Percentiles rank a stretch among this genome's conserved stretches.
These are phyloP conservation scores for Porites australiensis DNA, from an alignment of 64 coral and sea anemone genomes.

Conservation along the genomic window DNA sequence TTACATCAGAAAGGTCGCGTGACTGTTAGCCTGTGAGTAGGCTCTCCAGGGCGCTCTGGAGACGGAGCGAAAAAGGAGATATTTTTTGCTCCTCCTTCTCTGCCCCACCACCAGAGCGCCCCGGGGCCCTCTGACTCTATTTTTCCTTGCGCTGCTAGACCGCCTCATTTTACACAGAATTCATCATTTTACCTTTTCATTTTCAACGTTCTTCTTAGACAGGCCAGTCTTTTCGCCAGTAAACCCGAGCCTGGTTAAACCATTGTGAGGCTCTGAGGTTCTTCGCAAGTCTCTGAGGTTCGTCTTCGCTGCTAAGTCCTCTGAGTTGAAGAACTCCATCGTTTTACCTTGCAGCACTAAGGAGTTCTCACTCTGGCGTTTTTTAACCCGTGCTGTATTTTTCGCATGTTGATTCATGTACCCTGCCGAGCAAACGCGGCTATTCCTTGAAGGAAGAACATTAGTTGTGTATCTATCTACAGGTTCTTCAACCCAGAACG, in stretches of 20 bases:
- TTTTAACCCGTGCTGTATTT: slow-evolving; percentile 40
- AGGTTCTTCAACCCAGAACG: slow-evolving; percentile 69
- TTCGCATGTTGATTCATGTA: slow-evolving; percentile 17
- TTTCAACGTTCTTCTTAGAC: not conserved
- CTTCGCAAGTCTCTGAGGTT: not conserved
- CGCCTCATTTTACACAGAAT: not conserved
- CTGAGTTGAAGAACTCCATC: slow-evolving; percentile 56
- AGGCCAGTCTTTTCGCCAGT: not conserved
- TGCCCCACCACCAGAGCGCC: too few relatives aligned
- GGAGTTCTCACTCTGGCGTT: slow-evolving; percentile 25
- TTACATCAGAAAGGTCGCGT: too few relatives aligned
- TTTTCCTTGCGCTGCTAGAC: too few relatives aligned
- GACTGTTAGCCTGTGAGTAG: too few relatives aligned
- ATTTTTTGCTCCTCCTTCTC: too few relatives aligned
- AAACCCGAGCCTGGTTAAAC: not conserved
- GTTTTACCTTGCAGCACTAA: slow-evolving; percentile 68
- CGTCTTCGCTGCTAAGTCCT: slow-evolving; percentile 28
- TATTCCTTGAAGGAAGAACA: not conserved
- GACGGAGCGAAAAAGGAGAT: too few relatives aligned
- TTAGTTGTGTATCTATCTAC: not conserved
- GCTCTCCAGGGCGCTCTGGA: too few relatives aligned
- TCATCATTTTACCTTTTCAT: not conserved
- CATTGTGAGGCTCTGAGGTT: not conserved
- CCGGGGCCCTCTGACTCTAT: too few relatives aligned
- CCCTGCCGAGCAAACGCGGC: not conserved